Evolutionary conservation across 2,888 invertebrate species (phyloP).

Genomic region (Therioaphis trifolii): DNA sequence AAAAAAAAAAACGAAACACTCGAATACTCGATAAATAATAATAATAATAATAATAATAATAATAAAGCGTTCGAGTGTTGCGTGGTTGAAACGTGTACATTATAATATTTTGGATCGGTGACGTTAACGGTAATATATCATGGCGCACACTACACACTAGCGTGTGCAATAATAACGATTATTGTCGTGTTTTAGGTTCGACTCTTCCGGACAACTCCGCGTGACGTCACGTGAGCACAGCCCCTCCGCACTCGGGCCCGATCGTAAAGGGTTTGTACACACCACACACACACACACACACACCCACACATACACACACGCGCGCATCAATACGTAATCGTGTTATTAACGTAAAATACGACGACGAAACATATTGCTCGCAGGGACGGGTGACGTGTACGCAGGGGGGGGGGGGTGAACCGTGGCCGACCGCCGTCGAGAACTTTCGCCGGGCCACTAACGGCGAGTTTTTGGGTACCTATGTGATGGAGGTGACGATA

Average conservation of each 20-base stretch:
- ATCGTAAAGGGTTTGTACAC: background rate
- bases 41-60: background rate
- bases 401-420: background rate
- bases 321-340: background rate
- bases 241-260: background rate
- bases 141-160: background rate
- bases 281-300: background rate
- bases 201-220: background rate
- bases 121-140: background rate
- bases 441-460: background rate
- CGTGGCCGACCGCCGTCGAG: background rate
- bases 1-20: background rate
- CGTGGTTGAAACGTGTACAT: constrained; percentile 18
- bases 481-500: too few relatives aligned
- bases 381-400: background rate
- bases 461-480: background rate
- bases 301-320: too few relatives aligned
- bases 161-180: background rate
- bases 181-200: constrained; percentile 8
- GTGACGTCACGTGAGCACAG: too few relatives aligned
- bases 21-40: background rate
- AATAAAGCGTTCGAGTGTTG: background rate
- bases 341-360: background rate
- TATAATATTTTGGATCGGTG: background rate
- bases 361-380: background rate